Evolutionary conservation across 2,888 invertebrate species (phyloP).

Genomic region (Phyto melanocephala): DNA sequence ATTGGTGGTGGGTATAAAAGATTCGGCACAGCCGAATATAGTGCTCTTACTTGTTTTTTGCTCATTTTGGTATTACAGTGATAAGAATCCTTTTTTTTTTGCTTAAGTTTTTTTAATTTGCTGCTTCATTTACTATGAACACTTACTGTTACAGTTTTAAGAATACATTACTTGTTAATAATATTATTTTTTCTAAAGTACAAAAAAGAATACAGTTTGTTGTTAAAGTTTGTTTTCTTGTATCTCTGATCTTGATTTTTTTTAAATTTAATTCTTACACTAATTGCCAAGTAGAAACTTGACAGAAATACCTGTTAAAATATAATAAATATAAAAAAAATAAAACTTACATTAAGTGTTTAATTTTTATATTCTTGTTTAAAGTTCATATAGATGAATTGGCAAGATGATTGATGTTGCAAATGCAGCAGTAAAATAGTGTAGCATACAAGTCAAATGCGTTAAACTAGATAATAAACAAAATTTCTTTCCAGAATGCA

Average conservation of each 20-base stretch:
- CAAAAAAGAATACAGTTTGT: not conserved
- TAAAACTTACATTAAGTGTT: not conserved
- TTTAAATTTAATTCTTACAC: slow-evolving; percentile 26
- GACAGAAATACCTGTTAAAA: slow-evolving; percentile 38
- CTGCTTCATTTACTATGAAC: not conserved
- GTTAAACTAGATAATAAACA: too few relatives aligned
- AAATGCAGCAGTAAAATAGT: not conserved
- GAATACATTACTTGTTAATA: slow-evolving; percentile 30
- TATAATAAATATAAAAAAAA: not conserved
- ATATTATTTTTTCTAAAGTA: not conserved
- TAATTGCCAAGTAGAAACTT: slow-evolving; percentile 42
- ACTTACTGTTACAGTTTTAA: not conserved
- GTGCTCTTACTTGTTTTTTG: too few relatives aligned
- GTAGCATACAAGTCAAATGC: too few relatives aligned
- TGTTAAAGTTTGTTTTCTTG: not conserved
- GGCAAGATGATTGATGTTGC: not conserved
- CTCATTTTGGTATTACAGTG: not conserved
- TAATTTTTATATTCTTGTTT: not conserved
- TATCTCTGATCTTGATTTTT: slow-evolving; percentile 21
- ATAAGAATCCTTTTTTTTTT: slow-evolving; percentile 28
- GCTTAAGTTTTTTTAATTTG: not conserved
- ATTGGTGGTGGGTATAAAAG: too few relatives aligned
- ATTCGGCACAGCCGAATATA: too few relatives aligned
- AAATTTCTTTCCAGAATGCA: too few relatives aligned
- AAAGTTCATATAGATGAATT: not conserved